Evolutionary conservation across 2,888 invertebrate species (phyloP).

Genomic region (Drosophila antonietae): DNA sequence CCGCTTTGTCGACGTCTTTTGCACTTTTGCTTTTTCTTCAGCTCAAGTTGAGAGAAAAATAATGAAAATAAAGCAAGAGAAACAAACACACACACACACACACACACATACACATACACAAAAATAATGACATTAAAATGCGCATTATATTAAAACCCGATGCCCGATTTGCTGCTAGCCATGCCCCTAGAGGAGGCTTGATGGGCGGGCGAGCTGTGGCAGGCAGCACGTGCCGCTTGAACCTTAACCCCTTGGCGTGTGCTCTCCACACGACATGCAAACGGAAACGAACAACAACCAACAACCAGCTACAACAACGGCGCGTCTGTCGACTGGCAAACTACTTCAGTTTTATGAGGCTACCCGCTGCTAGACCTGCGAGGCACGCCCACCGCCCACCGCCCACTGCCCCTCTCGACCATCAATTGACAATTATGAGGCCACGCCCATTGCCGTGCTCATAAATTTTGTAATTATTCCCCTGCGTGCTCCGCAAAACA

Average conservation of each 20-base stretch:
- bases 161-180: conserved; percentile 39
- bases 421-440: conserved; percentile 75
- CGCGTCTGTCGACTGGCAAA: conserved; percentile 49
- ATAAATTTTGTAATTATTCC: conserved; percentile 78
- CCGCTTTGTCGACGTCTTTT: conserved; percentile 62
- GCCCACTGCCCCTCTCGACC: conserved; percentile 7
- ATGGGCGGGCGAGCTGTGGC: not conserved
- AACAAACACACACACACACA: not conserved
- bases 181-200: not conserved
- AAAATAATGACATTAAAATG: conserved; percentile 78
- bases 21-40: conserved; percentile 63
- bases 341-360: conserved; percentile 73
- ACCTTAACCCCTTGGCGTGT: conserved; percentile 73
- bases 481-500: conserved; percentile 66
- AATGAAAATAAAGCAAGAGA: not conserved
- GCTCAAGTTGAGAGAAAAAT: conserved; percentile 16
- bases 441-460: conserved; percentile 76
- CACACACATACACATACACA: not conserved
- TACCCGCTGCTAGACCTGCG: conserved; percentile 27
- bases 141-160: conserved; percentile 67
- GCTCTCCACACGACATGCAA: conserved; percentile 68
- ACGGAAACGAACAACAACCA: conserved; percentile 47
- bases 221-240: conserved; percentile 64
- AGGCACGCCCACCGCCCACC: not conserved
- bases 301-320: conserved; percentile 26